Conservation (phyloP, 2,113 vertebrate species). For the Rhynchomys soricoides region DNA sequence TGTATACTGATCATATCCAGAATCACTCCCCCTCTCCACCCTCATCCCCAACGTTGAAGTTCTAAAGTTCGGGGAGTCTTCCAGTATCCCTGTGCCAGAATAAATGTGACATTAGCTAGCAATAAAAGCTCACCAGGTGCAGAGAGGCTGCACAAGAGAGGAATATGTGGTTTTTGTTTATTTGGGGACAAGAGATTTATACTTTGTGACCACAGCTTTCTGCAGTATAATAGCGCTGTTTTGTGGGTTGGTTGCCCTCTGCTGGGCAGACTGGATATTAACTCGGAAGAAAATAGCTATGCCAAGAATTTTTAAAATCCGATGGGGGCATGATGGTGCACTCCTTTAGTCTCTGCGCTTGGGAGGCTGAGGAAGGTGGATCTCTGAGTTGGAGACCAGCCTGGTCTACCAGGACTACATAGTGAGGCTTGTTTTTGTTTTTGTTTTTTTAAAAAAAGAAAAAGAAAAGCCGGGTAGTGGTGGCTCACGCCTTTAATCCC, state of each 20-base stretch:
- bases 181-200: not conserved
- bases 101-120: not conserved
- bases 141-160: not conserved
- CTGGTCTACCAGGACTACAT: not conserved
- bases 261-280: constrained; percentile 32
- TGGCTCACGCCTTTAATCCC: too few relatives aligned
- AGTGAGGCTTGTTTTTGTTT: not conserved
- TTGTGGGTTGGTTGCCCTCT: constrained; percentile 54
- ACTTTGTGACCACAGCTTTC: not conserved
- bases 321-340: not conserved
- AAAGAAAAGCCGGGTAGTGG: too few relatives aligned
- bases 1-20: not conserved
- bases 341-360: not conserved
- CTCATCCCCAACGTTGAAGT: fast-evolving
- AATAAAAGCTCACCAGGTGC: too few relatives aligned
- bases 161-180: not conserved
- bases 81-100: fast-evolving
- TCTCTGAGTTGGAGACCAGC: not conserved
- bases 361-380: not conserved
- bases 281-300: not conserved
- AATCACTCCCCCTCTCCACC: fast-evolving
- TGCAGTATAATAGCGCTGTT: not conserved
- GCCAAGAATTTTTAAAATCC: not conserved
- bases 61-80: not conserved
- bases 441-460: not conserved